phyloP scores from a whole-genome alignment of 35 echinoderm and acorn worm genomes.

The Ophioderma brevispina region DNA sequence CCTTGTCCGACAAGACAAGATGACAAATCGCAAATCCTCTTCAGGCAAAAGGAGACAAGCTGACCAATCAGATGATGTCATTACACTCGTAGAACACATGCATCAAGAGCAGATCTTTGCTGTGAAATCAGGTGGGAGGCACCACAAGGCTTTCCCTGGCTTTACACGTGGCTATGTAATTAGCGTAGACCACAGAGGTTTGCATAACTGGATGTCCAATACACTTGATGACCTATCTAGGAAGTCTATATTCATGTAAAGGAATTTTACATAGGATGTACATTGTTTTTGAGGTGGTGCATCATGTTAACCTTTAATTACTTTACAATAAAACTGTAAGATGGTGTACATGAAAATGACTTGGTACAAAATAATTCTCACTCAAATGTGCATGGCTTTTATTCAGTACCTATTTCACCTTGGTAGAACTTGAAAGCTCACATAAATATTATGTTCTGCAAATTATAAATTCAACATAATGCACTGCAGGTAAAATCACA shows the following conservation, averaged over 20 bases:
- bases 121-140: not conserved
- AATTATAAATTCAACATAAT: too few species aligned
- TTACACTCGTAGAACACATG: not conserved
- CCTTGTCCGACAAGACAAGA: constrained; percentile 18
- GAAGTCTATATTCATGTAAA: not conserved
- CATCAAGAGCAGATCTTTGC: not conserved
- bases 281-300: too few species aligned
- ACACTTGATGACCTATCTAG: not conserved
- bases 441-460: too few species aligned
- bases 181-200: not conserved
- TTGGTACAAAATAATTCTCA: too few species aligned
- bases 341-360: too few species aligned
- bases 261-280: too few species aligned
- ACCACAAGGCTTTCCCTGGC: not conserved
- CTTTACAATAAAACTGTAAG: too few species aligned
- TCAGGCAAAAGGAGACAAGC: constrained; percentile 33
- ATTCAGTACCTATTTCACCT: too few species aligned
- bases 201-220: not conserved
- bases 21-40: not conserved
- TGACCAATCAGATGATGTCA: not conserved
- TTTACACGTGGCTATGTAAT: not conserved
- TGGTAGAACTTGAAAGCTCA: too few species aligned
- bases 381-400: too few species aligned
- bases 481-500: too few species aligned
- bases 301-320: too few species aligned